Percentiles rank a stretch among this genome's conserved stretches.
phyloP scores from a whole-genome alignment of 2,113 vertebrate genomes.

The Eretmochelys imbricata region DNA sequence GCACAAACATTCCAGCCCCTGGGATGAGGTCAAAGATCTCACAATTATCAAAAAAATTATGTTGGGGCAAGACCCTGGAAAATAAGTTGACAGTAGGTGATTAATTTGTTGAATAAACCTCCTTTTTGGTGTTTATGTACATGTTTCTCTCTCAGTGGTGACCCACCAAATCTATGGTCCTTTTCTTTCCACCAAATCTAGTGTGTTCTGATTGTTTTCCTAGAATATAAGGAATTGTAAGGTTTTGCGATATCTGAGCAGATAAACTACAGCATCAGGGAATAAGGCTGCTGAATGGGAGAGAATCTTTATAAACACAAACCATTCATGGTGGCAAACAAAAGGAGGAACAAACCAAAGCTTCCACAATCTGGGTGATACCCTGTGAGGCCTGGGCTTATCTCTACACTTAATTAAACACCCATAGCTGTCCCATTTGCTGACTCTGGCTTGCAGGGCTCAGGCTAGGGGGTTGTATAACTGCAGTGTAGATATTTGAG shows the following conservation, averaged over 20 bases:
- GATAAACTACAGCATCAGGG: background rate
- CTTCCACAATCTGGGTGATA: background rate
- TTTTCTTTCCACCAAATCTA: background rate
- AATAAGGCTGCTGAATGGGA: background rate
- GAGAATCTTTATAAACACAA: background rate
- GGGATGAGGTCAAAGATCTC: background rate
- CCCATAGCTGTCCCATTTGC: too few relatives aligned
- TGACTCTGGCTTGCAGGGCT: too few relatives aligned
- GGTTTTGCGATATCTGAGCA: background rate
- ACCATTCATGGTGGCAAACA: background rate
- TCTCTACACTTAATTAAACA: too few relatives aligned
- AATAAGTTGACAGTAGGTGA: too few relatives aligned
- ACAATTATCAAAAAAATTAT: background rate
- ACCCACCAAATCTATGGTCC: background rate
- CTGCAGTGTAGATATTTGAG: too few relatives aligned
- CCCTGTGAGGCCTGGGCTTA: too few relatives aligned
- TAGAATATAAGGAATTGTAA: background rate
- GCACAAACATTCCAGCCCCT: background rate
- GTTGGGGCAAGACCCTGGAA: too few relatives aligned
- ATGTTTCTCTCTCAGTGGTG: background rate
- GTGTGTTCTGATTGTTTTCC: background rate
- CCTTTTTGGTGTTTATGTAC: background rate
- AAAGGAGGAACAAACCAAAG: accelerated
- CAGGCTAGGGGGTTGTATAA: too few relatives aligned
- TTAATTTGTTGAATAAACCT: background rate